A percentile compares a stretch with the other conserved stretches of the same genome.
phyloP scores from a whole-genome alignment of 2,888 invertebrate species.

The Yponomeuta sedellus region DNA sequence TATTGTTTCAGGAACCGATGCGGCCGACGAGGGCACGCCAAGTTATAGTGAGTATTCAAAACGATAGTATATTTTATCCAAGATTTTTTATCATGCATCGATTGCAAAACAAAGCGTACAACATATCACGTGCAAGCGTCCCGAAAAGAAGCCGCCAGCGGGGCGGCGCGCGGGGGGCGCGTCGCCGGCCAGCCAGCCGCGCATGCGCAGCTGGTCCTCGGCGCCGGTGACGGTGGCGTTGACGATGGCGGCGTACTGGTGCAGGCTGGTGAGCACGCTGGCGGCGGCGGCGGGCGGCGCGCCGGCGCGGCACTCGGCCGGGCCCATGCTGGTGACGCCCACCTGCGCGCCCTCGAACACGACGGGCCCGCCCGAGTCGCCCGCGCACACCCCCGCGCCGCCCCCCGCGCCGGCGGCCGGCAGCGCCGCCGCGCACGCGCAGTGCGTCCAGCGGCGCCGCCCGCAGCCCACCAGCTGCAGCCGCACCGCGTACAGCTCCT shows the following conservation, averaged over 20 bases:
- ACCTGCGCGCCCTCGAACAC: constrained; percentile 40
- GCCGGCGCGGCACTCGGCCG: constrained; percentile 35
- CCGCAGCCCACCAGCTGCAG: constrained; percentile 44
- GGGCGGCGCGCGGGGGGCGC: not conserved
- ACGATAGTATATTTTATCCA: not conserved
- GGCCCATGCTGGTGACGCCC: constrained; percentile 58
- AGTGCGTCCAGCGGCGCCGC: constrained; percentile 43
- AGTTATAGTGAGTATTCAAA: constrained; percentile 2
- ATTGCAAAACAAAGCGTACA: not conserved
- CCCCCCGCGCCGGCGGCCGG: constrained; percentile 17
- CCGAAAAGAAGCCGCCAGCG: not conserved
- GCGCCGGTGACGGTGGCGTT: constrained; percentile 46
- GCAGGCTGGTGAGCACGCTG: constrained; percentile 57
- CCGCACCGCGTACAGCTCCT: constrained; percentile 44
- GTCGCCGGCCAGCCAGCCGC: constrained; percentile 19
- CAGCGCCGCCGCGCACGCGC: constrained; percentile 41
- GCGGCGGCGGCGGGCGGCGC: constrained; percentile 27
- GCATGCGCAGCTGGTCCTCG: constrained; percentile 39
- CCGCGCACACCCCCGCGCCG: constrained; percentile 52
- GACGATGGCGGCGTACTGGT: constrained; percentile 43
- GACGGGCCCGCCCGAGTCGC: constrained; percentile 63
- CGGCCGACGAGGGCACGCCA: not conserved
- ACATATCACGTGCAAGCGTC: not conserved
- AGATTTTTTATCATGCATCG: not conserved
- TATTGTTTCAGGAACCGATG: constrained; percentile 6